phyloP scores from a whole-genome alignment of 2,888 invertebrate species.

The Acholoe squamosa region DNA sequence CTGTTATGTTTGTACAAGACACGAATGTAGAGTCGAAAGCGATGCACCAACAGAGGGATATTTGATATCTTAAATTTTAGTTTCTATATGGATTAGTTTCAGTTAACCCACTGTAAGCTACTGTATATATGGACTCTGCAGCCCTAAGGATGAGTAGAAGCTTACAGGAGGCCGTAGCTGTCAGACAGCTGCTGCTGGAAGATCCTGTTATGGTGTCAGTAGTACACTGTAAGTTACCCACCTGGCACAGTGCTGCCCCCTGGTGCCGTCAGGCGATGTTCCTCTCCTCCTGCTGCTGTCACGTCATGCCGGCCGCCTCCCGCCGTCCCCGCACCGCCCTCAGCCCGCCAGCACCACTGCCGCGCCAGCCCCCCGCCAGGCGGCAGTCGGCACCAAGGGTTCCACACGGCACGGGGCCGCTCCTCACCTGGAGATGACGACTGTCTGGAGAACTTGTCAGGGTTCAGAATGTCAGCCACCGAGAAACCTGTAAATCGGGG shows the following conservation, averaged over 20 bases:
- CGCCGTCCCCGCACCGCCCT: background rate
- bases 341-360: background rate
- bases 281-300: background rate
- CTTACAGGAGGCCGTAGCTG: background rate
- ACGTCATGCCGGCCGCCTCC: background rate
- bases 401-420: background rate
- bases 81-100: too few species aligned
- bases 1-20: too few species aligned
- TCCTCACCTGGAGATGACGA: background rate
- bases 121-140: too few species aligned
- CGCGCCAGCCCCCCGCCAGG: background rate
- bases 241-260: conserved; percentile 53
- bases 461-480: conserved; percentile 68
- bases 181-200: background rate
- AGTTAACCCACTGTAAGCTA: too few species aligned
- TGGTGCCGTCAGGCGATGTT: background rate
- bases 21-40: too few species aligned
- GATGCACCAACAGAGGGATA: too few species aligned
- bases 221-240: background rate
- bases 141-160: background rate
- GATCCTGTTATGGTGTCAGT: background rate
- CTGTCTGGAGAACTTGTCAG: conserved; percentile 56
- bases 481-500: conserved; percentile 63
- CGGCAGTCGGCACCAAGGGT: background rate
- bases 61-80: too few species aligned